A percentile compares a stretch with the other conserved stretches of the same genome.
Conservation (phyloP, 1,140 invertebrate genomes). For the Anastrepha obliqua region DNA sequence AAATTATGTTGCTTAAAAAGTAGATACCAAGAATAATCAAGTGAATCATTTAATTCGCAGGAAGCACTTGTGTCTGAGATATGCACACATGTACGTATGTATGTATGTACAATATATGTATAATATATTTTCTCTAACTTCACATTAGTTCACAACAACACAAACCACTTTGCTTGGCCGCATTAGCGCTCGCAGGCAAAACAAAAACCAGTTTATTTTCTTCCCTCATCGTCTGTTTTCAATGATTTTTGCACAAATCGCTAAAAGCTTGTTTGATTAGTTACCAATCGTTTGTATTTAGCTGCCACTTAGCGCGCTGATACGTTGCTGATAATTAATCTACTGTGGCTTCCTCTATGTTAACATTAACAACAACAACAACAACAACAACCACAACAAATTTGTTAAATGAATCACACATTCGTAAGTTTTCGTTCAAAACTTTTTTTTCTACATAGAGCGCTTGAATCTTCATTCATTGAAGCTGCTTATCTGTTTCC, state of each 20-base stretch:
- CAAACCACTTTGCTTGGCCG: not conserved
- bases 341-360: not conserved
- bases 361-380: not conserved
- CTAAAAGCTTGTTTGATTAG: not conserved
- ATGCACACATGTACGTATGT: too few species aligned
- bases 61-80: not conserved
- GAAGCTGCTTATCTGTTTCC: slow-evolving; percentile 33
- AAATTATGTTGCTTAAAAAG: not conserved
- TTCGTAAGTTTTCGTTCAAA: not conserved
- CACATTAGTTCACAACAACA: not conserved
- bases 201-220: not conserved
- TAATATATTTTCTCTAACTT: not conserved
- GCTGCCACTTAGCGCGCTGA: not conserved
- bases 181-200: not conserved
- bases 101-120: too few species aligned
- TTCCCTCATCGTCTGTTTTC: not conserved
- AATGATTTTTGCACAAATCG: slow-evolving; percentile 9
- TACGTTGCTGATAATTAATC: slow-evolving; percentile 16
- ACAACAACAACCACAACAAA: not conserved
- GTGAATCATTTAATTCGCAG: not conserved
- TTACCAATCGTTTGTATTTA: not conserved
- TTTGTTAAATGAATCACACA: not conserved
- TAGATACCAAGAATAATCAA: not conserved
- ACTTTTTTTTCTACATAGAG: not conserved
- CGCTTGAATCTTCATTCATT: not conserved